Percentiles rank a stretch among this genome's conserved stretches.
These are phyloP conservation scores for Caenorhabditis drosophilae DNA, from an alignment of 2,888 invertebrate genomes.

Conservation along the genomic window DNA sequence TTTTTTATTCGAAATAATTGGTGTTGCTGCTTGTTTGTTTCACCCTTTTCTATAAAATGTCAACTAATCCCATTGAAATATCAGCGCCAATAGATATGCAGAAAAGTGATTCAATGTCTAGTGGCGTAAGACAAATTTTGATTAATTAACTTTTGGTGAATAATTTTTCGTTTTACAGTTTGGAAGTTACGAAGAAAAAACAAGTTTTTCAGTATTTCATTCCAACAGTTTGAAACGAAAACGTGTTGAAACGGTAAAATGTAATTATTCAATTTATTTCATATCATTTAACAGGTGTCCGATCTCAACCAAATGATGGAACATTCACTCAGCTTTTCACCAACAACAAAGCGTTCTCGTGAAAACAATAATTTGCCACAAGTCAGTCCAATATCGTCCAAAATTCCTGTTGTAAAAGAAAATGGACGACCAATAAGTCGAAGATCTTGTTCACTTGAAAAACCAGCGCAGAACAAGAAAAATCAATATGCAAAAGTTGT, in stretches of 20 bases:
- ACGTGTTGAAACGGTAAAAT: not conserved
- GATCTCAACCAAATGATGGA: not conserved
- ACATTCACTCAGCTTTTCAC: not conserved
- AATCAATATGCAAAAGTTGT: not conserved
- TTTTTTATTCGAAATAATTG: no score
- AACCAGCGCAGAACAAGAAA: not conserved
- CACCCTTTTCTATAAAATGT: no score
- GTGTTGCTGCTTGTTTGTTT: no score
- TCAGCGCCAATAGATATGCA: no score
- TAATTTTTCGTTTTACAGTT: not conserved
- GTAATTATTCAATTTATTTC: not conserved
- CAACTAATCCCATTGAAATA: no score
- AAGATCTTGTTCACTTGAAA: not conserved
- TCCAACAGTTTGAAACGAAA: not conserved
- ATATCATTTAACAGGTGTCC: not conserved
- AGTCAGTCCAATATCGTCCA: not conserved
- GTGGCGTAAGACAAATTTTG: constrained; percentile 1
- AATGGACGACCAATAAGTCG: not conserved
- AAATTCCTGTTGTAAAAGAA: not conserved
- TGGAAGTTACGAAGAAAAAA: constrained; percentile 2
- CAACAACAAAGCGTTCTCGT: not conserved
- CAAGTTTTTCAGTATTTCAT: no score
- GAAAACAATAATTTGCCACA: not conserved
- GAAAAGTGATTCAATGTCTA: not conserved
- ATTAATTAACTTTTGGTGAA: not conserved